A percentile compares a stretch with the other conserved stretches of the same genome.
Evolutionary conservation across 2,797 vertebrate genomes (phyloP).

Genomic region (Acanthis flammea): DNA sequence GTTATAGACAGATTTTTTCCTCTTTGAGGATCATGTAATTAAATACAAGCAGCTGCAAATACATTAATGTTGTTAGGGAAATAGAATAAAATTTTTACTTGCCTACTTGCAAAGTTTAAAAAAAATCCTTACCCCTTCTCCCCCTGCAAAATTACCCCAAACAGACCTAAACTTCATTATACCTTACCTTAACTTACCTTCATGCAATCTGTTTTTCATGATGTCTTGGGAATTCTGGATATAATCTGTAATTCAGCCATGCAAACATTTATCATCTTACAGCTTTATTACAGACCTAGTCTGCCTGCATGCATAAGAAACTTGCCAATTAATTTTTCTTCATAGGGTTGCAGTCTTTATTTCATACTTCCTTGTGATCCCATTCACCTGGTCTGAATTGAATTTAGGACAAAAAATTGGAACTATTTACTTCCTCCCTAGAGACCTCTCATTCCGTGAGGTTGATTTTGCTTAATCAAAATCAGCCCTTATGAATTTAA

Average conservation of each 20-base stretch:
- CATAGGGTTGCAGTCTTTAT: neutral
- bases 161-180: neutral
- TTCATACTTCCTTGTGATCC: neutral
- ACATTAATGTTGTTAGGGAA: neutral
- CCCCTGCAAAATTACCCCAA: accelerated
- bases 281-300: neutral
- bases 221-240: neutral
- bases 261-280: neutral
- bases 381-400: neutral
- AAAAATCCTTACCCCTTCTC: neutral
- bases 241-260: neutral
- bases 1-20: neutral
- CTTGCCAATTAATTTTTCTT: neutral
- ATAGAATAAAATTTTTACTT: neutral
- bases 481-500: neutral
- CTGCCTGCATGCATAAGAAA: neutral
- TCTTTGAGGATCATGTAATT: neutral
- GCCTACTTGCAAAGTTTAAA: neutral
- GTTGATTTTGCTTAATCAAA: neutral
- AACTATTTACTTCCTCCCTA: neutral
- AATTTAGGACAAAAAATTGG: neutral
- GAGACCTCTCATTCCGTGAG: neutral
- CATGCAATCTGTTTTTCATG: neutral
- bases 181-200: neutral
- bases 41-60: neutral